Evolutionary conservation across 1,140 invertebrate species (phyloP).

Genomic region (Ceratina australensis): DNA sequence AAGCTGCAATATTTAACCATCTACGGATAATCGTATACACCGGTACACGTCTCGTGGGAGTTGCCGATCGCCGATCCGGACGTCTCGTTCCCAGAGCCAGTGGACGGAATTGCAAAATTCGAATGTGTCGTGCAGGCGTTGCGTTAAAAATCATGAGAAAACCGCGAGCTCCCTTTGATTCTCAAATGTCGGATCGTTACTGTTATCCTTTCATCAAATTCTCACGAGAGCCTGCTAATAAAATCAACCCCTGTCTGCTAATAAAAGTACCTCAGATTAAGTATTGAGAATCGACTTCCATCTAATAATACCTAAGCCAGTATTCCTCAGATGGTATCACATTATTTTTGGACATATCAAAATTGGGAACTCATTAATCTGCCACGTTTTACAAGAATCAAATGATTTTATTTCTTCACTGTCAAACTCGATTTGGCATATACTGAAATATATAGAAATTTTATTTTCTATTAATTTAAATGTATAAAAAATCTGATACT

Average conservation of each 20-base stretch:
- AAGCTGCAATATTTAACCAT: slow-evolving; percentile 44
- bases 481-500: too few species aligned
- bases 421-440: too few species aligned
- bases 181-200: slow-evolving; percentile 17
- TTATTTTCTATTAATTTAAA: too few species aligned
- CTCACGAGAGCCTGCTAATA: background rate
- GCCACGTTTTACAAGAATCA: too few species aligned
- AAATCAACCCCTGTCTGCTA: too few species aligned
- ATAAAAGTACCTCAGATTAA: too few species aligned
- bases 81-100: slow-evolving; percentile 26
- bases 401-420: too few species aligned
- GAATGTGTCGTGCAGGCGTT: background rate
- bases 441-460: too few species aligned
- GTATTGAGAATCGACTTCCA: background rate
- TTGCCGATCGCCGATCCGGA: slow-evolving; percentile 28
- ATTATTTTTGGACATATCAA: too few species aligned
- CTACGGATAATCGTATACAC: slow-evolving; percentile 48
- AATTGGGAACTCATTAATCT: too few species aligned
- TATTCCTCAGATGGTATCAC: too few species aligned
- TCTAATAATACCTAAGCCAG: too few species aligned
- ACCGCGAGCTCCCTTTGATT: background rate
- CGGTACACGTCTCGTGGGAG: slow-evolving; percentile 40
- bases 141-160: slow-evolving; percentile 22
- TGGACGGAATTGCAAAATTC: slow-evolving; percentile 37
- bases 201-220: background rate